Evolutionary conservation across 1,140 invertebrate genomes (phyloP), one percentile per base, ranked within the genome.

Genomic region (Laupala kohalensis): DNA sequence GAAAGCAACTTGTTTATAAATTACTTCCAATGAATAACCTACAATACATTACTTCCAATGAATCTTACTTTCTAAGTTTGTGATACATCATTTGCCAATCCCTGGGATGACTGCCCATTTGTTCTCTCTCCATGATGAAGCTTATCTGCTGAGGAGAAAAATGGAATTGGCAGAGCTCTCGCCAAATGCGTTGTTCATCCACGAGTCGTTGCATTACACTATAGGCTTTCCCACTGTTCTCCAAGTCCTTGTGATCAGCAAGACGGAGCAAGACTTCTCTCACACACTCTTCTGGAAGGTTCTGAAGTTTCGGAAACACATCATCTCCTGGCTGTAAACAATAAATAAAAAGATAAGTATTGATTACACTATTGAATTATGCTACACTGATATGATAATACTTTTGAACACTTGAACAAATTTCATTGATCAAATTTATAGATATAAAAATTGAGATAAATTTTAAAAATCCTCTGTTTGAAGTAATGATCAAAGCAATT

Each of bases 281-380:
- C 62, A 98, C 87, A 77, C 95, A 94, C 80, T 98, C 97, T 77
- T 93, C 90, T 25, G 97, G 97, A 67, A 99, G 83, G 79, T 98
- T 92, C 64, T 92, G 86, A 76, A 98, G 86, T 76, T 92, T 92
- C 12, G 92, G 89, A 76, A 88, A 86, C 70, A 90, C 89, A 79
- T 94, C 89, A 73, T 93, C 90, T 76, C 90, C 88, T 24, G 93
- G 90, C 91, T 95, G 78, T 28, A 83, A 81, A 73, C 67, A 71
- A 77, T 73, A 72, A 75, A 74, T 73, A 74, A 26, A 25, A 29
- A 12, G 6, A 25, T 29, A 66, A 24, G 12, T 25, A 9, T 24
- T 66, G 64, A 3, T 23, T 23, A 66, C 12, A 66, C 23, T 25
- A 66, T 1, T 25, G 9, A 4, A 53, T 4, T 53, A 13, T 4